Percentiles rank a stretch among this genome's conserved stretches.
Conservation (phyloP, 2,113 vertebrate species). For the Odocoileus virginianus region DNA sequence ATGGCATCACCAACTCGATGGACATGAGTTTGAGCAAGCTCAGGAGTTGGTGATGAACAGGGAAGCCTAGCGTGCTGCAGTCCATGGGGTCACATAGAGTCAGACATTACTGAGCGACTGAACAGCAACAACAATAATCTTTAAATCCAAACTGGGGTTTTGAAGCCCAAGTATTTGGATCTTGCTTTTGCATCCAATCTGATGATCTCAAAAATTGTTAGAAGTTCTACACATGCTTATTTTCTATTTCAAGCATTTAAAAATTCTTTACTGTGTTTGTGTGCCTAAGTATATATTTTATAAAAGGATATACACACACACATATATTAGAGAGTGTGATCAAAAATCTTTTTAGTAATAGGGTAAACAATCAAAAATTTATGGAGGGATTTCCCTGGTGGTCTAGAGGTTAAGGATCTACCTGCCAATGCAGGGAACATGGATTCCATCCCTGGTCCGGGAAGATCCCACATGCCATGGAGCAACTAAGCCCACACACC, state of each 20-base stretch:
- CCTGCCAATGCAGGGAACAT: background rate
- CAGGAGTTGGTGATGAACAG: background rate
- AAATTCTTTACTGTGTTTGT: background rate
- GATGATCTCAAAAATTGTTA: background rate
- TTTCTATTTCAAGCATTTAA: background rate
- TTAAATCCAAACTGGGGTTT: slow-evolving; percentile 15
- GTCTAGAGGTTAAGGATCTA: background rate
- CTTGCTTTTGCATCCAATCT: background rate
- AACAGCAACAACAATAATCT: background rate
- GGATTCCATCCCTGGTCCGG: background rate
- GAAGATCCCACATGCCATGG: background rate
- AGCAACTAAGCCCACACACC: background rate
- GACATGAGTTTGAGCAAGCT: background rate
- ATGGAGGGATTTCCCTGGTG: background rate
- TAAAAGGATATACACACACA: background rate
- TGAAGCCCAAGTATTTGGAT: background rate
- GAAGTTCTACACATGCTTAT: background rate
- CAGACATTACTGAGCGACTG: background rate
- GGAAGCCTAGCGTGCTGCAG: background rate
- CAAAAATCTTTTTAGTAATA: background rate
- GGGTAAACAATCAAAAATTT: background rate
- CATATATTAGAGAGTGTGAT: background rate
- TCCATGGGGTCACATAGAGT: background rate
- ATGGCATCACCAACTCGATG: background rate
- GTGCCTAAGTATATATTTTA: background rate